phyloP scores from a whole-genome alignment of 2,888 invertebrate genomes.

The Lagria hirta region DNA sequence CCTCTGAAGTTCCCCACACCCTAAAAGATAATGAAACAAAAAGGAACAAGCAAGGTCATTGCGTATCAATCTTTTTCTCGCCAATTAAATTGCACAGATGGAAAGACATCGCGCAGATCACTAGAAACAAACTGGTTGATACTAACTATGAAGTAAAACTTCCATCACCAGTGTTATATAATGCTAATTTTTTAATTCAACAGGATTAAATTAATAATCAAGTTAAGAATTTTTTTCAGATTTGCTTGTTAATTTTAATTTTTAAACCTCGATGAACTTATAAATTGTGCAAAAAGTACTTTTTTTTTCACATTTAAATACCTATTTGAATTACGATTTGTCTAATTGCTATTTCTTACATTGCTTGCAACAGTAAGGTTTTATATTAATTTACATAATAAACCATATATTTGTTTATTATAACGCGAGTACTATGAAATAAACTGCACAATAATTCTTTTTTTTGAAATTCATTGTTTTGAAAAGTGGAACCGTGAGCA shows the following conservation, averaged over 20 bases:
- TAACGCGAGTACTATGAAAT: constrained; percentile 6
- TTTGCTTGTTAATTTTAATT: constrained; percentile 3
- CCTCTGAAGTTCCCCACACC: constrained; percentile 7
- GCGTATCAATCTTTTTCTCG: constrained; percentile 10
- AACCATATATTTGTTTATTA: constrained; percentile 10
- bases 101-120: constrained; percentile 13
- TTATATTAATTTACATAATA: constrained; percentile 9
- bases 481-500: too few relatives aligned
- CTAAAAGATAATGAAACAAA: constrained; percentile 13
- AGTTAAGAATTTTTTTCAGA: constrained; percentile 7
- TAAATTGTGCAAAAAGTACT: constrained; percentile 4
- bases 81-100: constrained; percentile 13
- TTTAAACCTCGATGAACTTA: constrained; percentile 10
- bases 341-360: constrained; percentile 9
- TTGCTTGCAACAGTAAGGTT: constrained; percentile 9
- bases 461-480: too few relatives aligned
- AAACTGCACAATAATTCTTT: constrained; percentile 8
- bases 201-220: constrained; percentile 11
- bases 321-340: constrained; percentile 8
- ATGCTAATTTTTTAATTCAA: constrained; percentile 11
- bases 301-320: constrained; percentile 8
- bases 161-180: constrained; percentile 6
- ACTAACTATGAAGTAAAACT: constrained; percentile 10
- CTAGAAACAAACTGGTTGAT: constrained; percentile 12
- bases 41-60: constrained; percentile 12